Evolutionary conservation across 1,140 invertebrate genomes (phyloP).

Genomic region (Leptinotarsa lineolata): DNA sequence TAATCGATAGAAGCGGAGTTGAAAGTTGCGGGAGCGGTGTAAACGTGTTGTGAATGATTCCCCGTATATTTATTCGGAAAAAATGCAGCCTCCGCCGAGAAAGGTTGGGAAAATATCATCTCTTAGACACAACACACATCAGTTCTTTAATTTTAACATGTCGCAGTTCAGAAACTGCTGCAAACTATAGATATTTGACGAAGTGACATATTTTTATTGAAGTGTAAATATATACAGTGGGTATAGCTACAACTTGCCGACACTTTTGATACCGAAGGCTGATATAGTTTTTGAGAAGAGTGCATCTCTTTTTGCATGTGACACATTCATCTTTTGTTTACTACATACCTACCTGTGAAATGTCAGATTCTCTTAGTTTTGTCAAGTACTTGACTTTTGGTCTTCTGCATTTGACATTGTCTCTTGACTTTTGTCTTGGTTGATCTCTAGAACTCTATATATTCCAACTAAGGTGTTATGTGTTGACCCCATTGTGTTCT

Average conservation of each 20-base stretch:
- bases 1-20: constrained; percentile 40
- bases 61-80: constrained; percentile 46
- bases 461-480: too few relatives aligned
- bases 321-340: constrained; percentile 10
- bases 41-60: constrained; percentile 50
- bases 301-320: background rate
- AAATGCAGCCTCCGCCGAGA: constrained; percentile 76
- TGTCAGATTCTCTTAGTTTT: too few relatives aligned
- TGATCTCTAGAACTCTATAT: too few relatives aligned
- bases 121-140: background rate
- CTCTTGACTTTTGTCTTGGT: too few relatives aligned
- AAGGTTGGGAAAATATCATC: constrained; percentile 62
- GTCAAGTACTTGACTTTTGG: too few relatives aligned
- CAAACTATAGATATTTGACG: background rate
- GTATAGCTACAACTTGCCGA: background rate
- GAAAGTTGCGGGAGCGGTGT: constrained; percentile 38
- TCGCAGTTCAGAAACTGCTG: background rate
- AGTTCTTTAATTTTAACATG: too few relatives aligned
- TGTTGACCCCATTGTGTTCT: too few relatives aligned
- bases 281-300: too few relatives aligned
- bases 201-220: constrained; percentile 1
- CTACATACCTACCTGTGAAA: background rate
- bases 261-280: too few relatives aligned
- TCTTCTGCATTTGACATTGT: too few relatives aligned
- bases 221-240: background rate